A percentile compares a stretch with the other conserved stretches of the same genome.
Conservation (phyloP, 1,140 invertebrate species). For the Globodera rostochiensis region DNA sequence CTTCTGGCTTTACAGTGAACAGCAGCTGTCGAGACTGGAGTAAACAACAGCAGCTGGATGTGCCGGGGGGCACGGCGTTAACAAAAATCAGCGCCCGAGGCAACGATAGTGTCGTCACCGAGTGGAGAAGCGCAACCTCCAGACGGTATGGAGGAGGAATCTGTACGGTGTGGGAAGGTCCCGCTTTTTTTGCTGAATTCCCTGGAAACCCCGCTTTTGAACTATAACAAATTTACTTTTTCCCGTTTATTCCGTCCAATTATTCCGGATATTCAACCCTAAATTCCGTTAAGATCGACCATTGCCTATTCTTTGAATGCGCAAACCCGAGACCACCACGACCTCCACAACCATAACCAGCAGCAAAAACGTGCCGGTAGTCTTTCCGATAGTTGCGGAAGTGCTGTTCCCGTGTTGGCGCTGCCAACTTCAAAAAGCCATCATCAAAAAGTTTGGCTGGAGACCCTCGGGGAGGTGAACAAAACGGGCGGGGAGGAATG, state of each 20-base stretch:
- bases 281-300: not conserved
- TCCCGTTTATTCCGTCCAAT: too few relatives aligned
- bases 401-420: not conserved
- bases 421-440: not conserved
- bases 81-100: not conserved
- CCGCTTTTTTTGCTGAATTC: too few relatives aligned
- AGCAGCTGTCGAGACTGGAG: not conserved
- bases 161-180: too few relatives aligned
- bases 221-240: too few relatives aligned
- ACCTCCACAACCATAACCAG: not conserved
- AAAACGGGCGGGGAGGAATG: not conserved
- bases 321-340: not conserved
- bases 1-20: not conserved
- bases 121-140: not conserved
- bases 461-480: not conserved
- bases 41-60: not conserved
- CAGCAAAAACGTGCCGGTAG: not conserved
- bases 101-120: not conserved
- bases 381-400: not conserved
- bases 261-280: too few relatives aligned
- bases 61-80: not conserved
- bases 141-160: not conserved
- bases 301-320: not conserved
- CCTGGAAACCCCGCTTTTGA: too few relatives aligned
- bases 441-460: not conserved